Evolutionary conservation across 2,888 invertebrate species (phyloP), one percentile per base, ranked within the genome.

Genomic region (Gastracanthus pulcherrimus): DNA sequence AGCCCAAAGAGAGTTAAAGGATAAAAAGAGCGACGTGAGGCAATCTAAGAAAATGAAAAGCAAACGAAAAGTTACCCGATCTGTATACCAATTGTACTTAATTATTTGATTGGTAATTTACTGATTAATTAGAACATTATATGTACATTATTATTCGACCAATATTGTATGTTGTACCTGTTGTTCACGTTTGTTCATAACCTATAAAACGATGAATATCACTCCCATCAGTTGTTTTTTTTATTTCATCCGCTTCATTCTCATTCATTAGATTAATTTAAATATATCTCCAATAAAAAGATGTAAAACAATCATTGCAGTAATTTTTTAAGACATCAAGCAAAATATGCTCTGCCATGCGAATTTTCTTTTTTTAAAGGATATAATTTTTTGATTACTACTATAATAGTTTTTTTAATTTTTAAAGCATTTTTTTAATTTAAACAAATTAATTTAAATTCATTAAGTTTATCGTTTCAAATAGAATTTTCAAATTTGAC

Each of bases 81-180:
- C 55, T 72, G 71, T 67, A 67, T 72, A 77, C 58, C 81, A 58
- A 45, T 66, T 76, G 60, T 81, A 82, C 70, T 82, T 78, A 77
- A 81, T 66, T 70, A 74, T 69, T 77, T 76, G n/a, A 67, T 76
- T 79, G 36, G 41, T 62, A 79, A 79, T 58, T 66, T 67, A 76
- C 41, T 41, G 5, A 72, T 80, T 64, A 66, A 74, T 74, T 79
- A 76, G 19, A 69, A 74, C 55, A 78, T 82, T 76, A 72, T n/a
- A n/a, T 76, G 72, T 76, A 81, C 48, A 83, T 81, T 81, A 83
- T 80, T 77, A 83, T 83, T 74, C 74, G 80, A 83, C 80, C 83
- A 78, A 83, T 80, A 83, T 77, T 83, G 74, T 70, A 81, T 83
- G 83, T 80, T 82, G 80, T 80, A 82, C 80, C 80, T 80, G 82